Evolutionary conservation across 2,888 invertebrate genomes (phyloP).

Genomic region (Agrotis exclamationis): DNA sequence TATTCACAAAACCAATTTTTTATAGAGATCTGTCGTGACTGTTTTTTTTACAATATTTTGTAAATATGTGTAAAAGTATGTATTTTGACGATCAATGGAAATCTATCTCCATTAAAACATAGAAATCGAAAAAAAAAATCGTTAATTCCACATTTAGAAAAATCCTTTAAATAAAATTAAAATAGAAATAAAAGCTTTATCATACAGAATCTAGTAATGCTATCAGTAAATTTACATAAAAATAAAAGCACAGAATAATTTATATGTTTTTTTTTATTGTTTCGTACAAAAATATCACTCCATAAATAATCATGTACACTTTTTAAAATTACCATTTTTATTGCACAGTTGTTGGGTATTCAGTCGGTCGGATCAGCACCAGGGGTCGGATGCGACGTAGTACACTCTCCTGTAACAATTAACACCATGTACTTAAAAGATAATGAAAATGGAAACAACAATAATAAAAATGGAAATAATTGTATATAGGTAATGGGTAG

Average conservation of each 20-base stretch:
- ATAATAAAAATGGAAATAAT: too few relatives aligned
- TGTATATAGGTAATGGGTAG: not conserved
- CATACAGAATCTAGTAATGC: too few relatives aligned
- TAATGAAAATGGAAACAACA: not conserved
- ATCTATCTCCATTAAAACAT: not conserved
- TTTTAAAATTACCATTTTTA: constrained; percentile 45
- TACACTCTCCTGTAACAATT: constrained; percentile 58
- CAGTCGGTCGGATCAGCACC: constrained; percentile 63
- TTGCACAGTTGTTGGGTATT: constrained; percentile 49
- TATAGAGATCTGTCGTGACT: not conserved
- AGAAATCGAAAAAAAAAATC: not conserved
- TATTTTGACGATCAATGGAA: not conserved
- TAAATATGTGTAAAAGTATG: not conserved
- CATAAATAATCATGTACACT: constrained; percentile 51
- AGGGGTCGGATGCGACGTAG: constrained; percentile 50
- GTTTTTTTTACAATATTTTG: not conserved
- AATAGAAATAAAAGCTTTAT: too few relatives aligned
- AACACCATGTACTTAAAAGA: constrained; percentile 3
- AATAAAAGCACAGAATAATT: constrained; percentile 14
- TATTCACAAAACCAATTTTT: not conserved
- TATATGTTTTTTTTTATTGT: constrained; percentile 47
- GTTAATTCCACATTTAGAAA: too few relatives aligned
- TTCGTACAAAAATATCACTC: constrained; percentile 48
- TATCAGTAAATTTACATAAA: too few relatives aligned
- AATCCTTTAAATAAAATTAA: too few relatives aligned